Conservation (phyloP, 2,113 vertebrate species). For the Perca fluviatilis region DNA sequence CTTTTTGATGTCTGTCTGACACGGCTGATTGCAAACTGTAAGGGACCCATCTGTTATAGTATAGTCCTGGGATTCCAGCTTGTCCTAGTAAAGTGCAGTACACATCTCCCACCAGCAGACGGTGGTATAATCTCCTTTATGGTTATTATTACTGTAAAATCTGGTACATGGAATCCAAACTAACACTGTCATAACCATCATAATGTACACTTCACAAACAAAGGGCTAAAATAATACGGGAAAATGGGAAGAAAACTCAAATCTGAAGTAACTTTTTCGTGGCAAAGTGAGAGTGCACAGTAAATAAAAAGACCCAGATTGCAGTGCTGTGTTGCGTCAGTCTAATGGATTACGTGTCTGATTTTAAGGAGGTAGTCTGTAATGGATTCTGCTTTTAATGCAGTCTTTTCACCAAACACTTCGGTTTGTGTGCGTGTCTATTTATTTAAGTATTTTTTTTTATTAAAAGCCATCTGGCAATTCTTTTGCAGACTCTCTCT, state of each 20-base stretch:
- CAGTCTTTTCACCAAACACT: conserved; percentile 46
- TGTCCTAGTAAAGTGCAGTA: conserved; percentile 49
- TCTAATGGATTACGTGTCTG: conserved; percentile 47
- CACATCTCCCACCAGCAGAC: conserved; percentile 58
- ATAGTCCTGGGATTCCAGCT: neutral
- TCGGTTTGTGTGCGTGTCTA: conserved; percentile 30
- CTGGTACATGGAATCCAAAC: neutral
- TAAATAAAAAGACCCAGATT: conserved; percentile 32
- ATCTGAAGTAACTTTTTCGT: neutral
- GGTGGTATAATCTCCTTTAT: conserved; percentile 42
- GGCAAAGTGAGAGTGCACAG: neutral
- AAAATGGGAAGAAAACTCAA: neutral
- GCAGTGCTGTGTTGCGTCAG: conserved; percentile 10
- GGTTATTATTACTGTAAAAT: conserved; percentile 2
- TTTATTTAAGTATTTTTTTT: conserved; percentile 40
- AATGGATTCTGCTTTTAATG: conserved; percentile 59
- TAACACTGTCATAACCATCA: neutral
- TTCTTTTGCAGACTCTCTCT: conserved; percentile 40
- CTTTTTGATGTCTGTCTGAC: conserved; percentile 43
- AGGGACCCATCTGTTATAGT: conserved; percentile 24
- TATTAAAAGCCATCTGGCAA: conserved; percentile 69
- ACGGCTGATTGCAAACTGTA: conserved; percentile 29
- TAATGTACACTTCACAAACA: neutral
- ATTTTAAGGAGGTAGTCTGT: conserved; percentile 38
- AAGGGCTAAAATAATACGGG: neutral